These are phyloP conservation scores for Danio albolineatus DNA, from an alignment of 2,797 vertebrate genomes.

Conservation along the genomic window DNA sequence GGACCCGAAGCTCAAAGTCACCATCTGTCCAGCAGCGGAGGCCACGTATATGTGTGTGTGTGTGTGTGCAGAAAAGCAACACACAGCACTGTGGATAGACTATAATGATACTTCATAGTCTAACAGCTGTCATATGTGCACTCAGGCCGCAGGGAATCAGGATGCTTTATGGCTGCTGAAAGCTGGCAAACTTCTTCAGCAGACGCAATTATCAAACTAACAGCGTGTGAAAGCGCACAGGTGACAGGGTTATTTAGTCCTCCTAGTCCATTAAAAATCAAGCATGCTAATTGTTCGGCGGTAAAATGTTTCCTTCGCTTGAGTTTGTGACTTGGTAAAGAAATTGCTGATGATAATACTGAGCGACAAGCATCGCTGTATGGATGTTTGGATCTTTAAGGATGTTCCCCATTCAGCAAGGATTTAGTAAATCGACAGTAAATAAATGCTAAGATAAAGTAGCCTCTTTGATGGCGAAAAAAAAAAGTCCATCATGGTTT, in stretches of 20 bases:
- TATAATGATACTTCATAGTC: conserved; percentile 26
- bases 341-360: neutral
- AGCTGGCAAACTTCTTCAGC: conserved; percentile 5
- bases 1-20: conserved; percentile 35
- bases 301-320: neutral
- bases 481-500: no score
- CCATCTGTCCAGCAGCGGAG: conserved; percentile 40
- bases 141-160: conserved; percentile 24
- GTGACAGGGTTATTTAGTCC: conserved; percentile 34
- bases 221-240: conserved; percentile 19
- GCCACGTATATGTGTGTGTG: neutral
- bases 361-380: no score
- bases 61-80: neutral
- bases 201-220: conserved; percentile 33
- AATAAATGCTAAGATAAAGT: neutral
- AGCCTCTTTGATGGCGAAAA: no score
- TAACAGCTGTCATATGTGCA: conserved; percentile 39
- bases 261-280: conserved; percentile 14
- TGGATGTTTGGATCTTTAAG: no score
- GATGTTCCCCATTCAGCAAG: neutral
- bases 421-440: neutral
- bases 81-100: conserved; percentile 11
- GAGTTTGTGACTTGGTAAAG: neutral
- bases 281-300: neutral
- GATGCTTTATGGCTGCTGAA: neutral